These are phyloP conservation scores for Acrocera orbiculus DNA, from an alignment of 2,888 invertebrate species.

Conservation along the genomic window DNA sequence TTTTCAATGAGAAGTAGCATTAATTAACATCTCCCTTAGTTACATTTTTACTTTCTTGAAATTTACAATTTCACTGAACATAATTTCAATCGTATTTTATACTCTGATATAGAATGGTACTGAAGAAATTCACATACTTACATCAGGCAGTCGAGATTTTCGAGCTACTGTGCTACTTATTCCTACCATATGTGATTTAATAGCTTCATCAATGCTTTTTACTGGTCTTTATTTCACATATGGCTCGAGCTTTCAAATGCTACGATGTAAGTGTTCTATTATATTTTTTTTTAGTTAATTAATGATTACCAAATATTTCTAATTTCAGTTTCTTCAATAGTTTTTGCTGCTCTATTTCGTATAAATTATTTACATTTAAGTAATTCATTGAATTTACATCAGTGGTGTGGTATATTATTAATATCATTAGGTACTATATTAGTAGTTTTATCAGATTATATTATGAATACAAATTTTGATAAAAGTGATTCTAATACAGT, in stretches of 20 bases:
- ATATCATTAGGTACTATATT: conserved; percentile 53
- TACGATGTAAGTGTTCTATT: conserved; percentile 45
- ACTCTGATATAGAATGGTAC: conserved; percentile 22
- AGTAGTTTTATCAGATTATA: conserved; percentile 60
- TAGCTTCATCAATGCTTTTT: conserved; percentile 79
- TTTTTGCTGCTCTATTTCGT: conserved; percentile 80
- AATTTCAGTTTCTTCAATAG: conserved; percentile 54
- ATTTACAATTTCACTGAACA: neutral
- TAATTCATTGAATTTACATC: conserved; percentile 40
- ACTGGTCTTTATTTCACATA: conserved; percentile 81
- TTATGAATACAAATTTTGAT: conserved; percentile 13
- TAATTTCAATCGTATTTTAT: neutral
- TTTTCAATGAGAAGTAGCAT: too few species aligned
- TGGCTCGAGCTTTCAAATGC: conserved; percentile 92
- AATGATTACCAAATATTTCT: neutral
- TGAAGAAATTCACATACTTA: conserved; percentile 41
- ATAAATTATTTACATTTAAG: conserved; percentile 48
- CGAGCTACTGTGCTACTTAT: conserved; percentile 64
- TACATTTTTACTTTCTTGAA: neutral
- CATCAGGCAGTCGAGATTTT: conserved; percentile 55
- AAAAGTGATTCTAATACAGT: conserved; percentile 41
- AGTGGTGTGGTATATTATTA: conserved; percentile 60
- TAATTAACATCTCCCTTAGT: neutral
- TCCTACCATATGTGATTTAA: conserved; percentile 78
- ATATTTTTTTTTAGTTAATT: neutral